A percentile compares a stretch with the other conserved stretches of the same genome.
Evolutionary conservation across 2,113 vertebrate species (phyloP).

Genomic region (Chitala chitala): DNA sequence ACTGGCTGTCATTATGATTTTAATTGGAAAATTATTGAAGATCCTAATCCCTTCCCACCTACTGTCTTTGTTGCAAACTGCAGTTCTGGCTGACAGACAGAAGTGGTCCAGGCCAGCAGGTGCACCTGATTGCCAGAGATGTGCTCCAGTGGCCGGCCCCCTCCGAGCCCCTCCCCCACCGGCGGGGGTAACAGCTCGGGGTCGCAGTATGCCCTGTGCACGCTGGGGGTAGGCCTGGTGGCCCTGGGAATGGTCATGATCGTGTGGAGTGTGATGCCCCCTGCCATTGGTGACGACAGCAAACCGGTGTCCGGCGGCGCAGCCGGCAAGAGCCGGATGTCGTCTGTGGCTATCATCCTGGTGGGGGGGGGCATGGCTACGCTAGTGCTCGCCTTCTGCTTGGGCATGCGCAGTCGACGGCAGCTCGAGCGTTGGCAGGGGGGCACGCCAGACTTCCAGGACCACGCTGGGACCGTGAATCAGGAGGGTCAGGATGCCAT

Average conservation of each 20-base stretch:
- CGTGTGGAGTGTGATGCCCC: slow-evolving; percentile 85
- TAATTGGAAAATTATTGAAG: no score
- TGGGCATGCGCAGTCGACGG: slow-evolving; percentile 77
- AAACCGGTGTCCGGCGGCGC: slow-evolving; percentile 40
- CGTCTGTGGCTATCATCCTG: slow-evolving; percentile 85
- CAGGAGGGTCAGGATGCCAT: background rate
- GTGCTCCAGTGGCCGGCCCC: slow-evolving; percentile 22
- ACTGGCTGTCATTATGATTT: no score
- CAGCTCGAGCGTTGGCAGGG: slow-evolving; percentile 54
- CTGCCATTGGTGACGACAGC: slow-evolving; percentile 40
- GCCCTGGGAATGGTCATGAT: slow-evolving; percentile 90
- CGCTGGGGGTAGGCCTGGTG: slow-evolving; percentile 84
- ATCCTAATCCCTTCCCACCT: background rate
- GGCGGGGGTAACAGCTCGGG: slow-evolving; percentile 50
- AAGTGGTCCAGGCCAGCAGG: background rate
- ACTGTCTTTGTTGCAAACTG: background rate
- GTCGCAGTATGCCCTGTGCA: slow-evolving; percentile 85
- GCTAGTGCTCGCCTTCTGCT: slow-evolving; percentile 80
- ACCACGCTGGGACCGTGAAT: background rate
- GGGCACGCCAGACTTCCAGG: slow-evolving; percentile 15
- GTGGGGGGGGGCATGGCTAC: slow-evolving; percentile 75
- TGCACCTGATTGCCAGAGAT: background rate
- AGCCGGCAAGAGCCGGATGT: slow-evolving; percentile 68
- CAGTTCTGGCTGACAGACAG: background rate
- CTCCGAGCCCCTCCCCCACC: slow-evolving; percentile 8